Percentiles rank a stretch among this genome's conserved stretches.
These are phyloP conservation scores for Hololepta plana DNA, from an alignment of 2,888 invertebrate species.

Conservation along the genomic window DNA sequence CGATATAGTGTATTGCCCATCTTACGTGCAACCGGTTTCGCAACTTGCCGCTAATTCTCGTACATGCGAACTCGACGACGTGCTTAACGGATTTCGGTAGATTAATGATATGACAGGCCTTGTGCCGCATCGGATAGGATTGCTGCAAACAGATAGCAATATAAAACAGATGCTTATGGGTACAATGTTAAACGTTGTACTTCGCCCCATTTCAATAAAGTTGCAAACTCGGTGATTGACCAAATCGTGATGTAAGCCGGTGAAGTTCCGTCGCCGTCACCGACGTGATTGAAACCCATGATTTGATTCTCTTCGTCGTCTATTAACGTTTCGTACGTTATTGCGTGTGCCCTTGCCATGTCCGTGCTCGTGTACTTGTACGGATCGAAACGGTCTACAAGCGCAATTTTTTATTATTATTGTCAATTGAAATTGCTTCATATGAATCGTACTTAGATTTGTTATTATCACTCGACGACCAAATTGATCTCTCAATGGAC, in stretches of 20 bases:
- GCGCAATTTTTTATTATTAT: neutral
- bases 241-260: constrained; percentile 50
- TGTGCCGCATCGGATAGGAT: constrained; percentile 64
- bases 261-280: constrained; percentile 42
- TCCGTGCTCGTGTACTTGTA: constrained; percentile 45
- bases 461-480: constrained; percentile 55
- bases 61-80: constrained; percentile 53
- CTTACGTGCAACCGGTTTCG: constrained; percentile 43
- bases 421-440: constrained; percentile 2
- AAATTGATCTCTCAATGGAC: constrained; percentile 51
- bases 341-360: constrained; percentile 47
- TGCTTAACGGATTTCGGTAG: constrained; percentile 55
- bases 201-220: constrained; percentile 58
- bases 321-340: constrained; percentile 57
- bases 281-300: constrained; percentile 55
- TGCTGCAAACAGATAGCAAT: constrained; percentile 33
- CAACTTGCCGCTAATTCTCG: constrained; percentile 53
- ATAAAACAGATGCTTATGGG: neutral
- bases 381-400: constrained; percentile 48
- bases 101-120: constrained; percentile 54
- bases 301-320: constrained; percentile 62
- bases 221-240: constrained; percentile 53
- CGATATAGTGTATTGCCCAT: constrained; percentile 6
- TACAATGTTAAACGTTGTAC: constrained; percentile 22
- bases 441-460: constrained; percentile 12